These are phyloP conservation scores for Centrocercus urophasianus DNA, from an alignment of 2,113 vertebrate species.

Conservation along the genomic window DNA sequence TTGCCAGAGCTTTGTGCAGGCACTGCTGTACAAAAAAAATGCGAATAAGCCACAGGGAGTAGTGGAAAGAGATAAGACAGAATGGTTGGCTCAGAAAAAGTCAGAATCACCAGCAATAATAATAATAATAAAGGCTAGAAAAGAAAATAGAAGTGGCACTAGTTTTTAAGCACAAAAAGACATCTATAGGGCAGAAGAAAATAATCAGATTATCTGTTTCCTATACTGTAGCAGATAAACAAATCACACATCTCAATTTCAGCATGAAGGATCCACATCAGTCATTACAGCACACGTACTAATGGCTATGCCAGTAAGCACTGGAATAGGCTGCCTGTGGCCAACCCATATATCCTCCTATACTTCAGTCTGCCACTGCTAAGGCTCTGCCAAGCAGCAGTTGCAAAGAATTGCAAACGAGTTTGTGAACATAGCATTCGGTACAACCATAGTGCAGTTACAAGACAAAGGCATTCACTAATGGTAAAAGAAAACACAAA, in stretches of 20 bases:
- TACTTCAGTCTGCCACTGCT: not conserved
- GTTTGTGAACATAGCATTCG: rapidly evolving
- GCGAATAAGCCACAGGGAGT: not conserved
- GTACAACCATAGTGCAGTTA: rapidly evolving
- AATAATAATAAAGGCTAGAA: not conserved
- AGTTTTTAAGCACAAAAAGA: not conserved
- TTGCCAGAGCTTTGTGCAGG: not conserved
- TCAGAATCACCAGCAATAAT: not conserved
- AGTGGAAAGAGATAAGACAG: not conserved
- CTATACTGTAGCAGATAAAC: not conserved
- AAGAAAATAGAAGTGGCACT: not conserved
- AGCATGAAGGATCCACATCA: not conserved
- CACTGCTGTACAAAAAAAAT: not conserved
- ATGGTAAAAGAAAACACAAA: not conserved
- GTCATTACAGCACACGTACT: not conserved
- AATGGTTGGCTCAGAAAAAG: not conserved
- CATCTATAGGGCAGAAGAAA: not conserved
- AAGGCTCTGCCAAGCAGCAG: not conserved
- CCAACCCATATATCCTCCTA: not conserved
- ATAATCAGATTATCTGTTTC: not conserved
- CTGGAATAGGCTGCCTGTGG: not conserved
- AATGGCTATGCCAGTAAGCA: not conserved
- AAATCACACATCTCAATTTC: not conserved
- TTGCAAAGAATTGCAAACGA: not conserved
- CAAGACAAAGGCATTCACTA: not conserved